phyloP scores from a whole-genome alignment of 2,113 vertebrate genomes.

The Ibidorhyncha struthersii region DNA sequence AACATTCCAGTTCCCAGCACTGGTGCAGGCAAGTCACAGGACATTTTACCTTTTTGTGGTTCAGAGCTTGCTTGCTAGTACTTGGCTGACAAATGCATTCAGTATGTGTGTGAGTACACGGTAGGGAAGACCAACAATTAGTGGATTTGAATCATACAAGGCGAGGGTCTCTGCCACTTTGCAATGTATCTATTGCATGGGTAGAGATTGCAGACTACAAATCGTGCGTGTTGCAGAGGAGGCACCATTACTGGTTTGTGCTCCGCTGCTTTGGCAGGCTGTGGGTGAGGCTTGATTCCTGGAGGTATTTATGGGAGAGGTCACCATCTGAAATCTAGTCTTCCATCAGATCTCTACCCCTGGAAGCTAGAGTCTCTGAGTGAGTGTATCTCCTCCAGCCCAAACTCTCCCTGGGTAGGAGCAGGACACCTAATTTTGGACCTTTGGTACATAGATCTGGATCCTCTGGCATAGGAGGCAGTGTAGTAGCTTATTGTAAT shows the following conservation, averaged over 20 bases:
- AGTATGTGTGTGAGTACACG: neutral
- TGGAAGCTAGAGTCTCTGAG: neutral
- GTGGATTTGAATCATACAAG: conserved; percentile 46
- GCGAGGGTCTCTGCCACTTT: neutral
- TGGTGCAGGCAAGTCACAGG: neutral
- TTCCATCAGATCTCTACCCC: neutral
- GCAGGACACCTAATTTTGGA: neutral
- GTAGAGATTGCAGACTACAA: neutral
- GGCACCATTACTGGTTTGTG: neutral
- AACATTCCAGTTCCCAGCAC: neutral
- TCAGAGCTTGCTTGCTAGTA: neutral
- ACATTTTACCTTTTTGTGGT: conserved; percentile 30
- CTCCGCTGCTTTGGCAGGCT: neutral
- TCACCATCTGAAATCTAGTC: neutral
- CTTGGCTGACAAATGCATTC: conserved; percentile 28
- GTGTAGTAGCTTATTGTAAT: neutral
- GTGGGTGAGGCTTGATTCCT: conserved; percentile 6
- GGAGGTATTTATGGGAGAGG: neutral
- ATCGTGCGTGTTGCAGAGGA: neutral
- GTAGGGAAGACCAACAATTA: conserved; percentile 10
- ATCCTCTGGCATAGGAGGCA: neutral
- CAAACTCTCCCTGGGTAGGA: neutral
- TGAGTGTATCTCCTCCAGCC: neutral
- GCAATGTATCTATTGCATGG: neutral
- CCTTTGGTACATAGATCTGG: neutral